phyloP scores from a whole-genome alignment of 2,888 invertebrate species.

The Blera fallax region DNA sequence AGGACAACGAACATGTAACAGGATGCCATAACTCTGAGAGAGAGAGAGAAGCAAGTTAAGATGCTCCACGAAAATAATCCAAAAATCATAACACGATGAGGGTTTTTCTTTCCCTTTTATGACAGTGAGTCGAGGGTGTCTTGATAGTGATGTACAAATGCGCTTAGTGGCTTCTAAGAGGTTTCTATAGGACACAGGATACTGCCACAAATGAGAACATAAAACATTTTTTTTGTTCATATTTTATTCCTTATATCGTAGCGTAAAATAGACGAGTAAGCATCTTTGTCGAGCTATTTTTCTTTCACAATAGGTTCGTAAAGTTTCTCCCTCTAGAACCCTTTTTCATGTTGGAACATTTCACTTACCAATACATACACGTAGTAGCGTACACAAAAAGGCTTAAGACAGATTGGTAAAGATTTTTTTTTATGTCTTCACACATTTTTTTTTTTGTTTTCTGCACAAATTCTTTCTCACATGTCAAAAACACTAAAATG shows the following conservation, averaged over 20 bases:
- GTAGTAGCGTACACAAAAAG: slow-evolving; percentile 34
- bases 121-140: not conserved
- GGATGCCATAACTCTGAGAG: not conserved
- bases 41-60: slow-evolving; percentile 5
- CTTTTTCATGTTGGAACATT: not conserved
- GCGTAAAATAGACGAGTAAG: slow-evolving; percentile 55
- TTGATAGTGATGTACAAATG: slow-evolving; percentile 21
- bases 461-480: not conserved
- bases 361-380: not conserved
- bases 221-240: slow-evolving; percentile 34
- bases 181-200: not conserved
- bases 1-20: not conserved
- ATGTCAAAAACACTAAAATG: slow-evolving; percentile 50
- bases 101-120: not conserved
- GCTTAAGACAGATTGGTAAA: slow-evolving; percentile 48
- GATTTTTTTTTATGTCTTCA: slow-evolving; percentile 5
- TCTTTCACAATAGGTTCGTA: slow-evolving; percentile 43
- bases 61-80: slow-evolving; percentile 18
- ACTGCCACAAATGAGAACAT: slow-evolving; percentile 45
- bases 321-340: not conserved
- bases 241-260: slow-evolving; percentile 40
- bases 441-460: slow-evolving; percentile 21
- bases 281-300: slow-evolving; percentile 51
- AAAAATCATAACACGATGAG: slow-evolving; percentile 16
- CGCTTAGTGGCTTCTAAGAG: slow-evolving; percentile 12